Base-by-base conservation (phyloP, 2,797 vertebrate genomes). In the Acanthiza pusilla region DNA sequence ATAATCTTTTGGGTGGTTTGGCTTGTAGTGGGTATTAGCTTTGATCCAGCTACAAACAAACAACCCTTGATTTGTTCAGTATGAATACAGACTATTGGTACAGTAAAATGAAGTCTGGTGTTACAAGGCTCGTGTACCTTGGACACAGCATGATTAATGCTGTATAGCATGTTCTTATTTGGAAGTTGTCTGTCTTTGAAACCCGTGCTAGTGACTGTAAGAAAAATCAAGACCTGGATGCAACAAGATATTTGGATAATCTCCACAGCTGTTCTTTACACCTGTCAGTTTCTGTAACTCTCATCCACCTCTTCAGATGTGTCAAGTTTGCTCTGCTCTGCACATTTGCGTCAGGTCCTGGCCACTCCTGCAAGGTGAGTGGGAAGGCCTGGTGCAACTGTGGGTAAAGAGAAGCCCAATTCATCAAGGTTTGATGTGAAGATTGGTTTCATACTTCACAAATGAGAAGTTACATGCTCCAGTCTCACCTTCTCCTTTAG, bases 91-190 rank as follows among this genome's bases (percentile, higher is more conserved):
- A 40, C 47, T 53, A 14, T 17, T 45, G 67, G 19, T 42, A 40
- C 40, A 60, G 63, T 10, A 72, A 47, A 54, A 74, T 70, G 26
- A 78, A 38, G 27, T 26, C n/a, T 30, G 30, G 6, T 42, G 17
- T 10, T 23, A 4, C 58, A 50, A 23, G 26, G 34, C 42, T 45
- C 0, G 0, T 30, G 11, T 15, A 29, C 16, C 32, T 77, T 10
- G 17, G 20, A 36, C 29, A 30, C 1, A 2, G 15, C 12, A 4
- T 10, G 17, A 55, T 40, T 61, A 34, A 58, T 29, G 47, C 16
- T 32, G 5, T 17, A 14, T 8, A 55, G 32, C 12, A 16, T 20
- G 29, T 20, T 14, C 20, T 54, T 40, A 43, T 40, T 23, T 67
- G 68, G 11, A 40, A 63, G 10, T 30, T 58, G 18, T 75, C 23